Conservation (phyloP, 2,113 vertebrate species). For the Calonectris borealis region DNA sequence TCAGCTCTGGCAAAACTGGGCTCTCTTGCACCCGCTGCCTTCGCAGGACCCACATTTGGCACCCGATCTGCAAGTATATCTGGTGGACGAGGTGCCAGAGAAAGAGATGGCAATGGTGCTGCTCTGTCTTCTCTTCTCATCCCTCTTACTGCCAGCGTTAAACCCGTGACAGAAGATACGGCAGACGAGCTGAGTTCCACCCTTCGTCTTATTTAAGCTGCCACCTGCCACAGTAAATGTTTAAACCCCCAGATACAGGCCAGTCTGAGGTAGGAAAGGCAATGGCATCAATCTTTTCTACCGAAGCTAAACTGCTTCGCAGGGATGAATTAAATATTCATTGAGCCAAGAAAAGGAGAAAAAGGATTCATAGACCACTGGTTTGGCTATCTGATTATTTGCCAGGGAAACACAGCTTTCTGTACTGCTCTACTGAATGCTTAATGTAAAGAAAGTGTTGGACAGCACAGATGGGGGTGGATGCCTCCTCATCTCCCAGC, state of each 20-base stretch:
- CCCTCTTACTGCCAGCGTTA: not conserved
- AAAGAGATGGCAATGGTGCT: not conserved
- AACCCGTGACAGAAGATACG: not conserved
- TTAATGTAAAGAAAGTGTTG: not conserved
- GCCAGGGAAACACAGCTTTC: not conserved
- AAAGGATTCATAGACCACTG: not conserved
- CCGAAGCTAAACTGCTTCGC: not conserved
- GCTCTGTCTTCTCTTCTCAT: not conserved
- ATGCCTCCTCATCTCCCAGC: not conserved
- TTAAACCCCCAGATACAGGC: not conserved
- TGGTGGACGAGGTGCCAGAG: not conserved
- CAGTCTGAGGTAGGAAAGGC: not conserved
- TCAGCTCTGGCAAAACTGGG: not conserved
- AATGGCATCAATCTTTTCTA: not conserved
- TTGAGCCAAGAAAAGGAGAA: not conserved
- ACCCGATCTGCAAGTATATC: not conserved
- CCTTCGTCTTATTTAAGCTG: not conserved
- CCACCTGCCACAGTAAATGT: not conserved
- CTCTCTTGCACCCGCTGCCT: not conserved
- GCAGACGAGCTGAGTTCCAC: not conserved
- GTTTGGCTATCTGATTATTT: not conserved
- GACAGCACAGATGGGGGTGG: not conserved
- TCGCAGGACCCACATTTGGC: not conserved
- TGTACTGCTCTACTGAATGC: not conserved
- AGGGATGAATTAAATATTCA: not conserved